These are phyloP conservation scores for Drosophila varians DNA, from an alignment of 1,140 invertebrate genomes.

Conservation along the genomic window DNA sequence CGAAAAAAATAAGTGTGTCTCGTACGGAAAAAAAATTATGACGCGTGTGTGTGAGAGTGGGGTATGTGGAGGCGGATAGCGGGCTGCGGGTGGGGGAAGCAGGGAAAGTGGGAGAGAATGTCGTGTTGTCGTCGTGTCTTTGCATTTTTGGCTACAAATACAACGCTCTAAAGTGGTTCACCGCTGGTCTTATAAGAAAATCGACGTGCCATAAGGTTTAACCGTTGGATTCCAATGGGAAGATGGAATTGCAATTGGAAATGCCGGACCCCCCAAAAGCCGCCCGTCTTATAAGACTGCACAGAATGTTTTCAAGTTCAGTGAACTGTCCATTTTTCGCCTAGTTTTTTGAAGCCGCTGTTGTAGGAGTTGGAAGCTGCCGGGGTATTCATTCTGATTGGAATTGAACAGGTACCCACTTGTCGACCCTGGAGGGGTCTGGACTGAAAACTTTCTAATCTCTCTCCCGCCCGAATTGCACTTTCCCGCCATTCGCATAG, in stretches of 20 bases:
- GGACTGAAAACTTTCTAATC: conserved; percentile 61
- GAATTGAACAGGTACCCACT: no score
- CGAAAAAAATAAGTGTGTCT: conserved; percentile 34
- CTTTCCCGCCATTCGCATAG: conserved; percentile 74
- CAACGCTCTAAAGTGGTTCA: conserved; percentile 28
- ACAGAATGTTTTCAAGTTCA: background rate
- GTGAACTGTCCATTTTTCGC: background rate
- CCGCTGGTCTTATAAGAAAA: conserved; percentile 30
- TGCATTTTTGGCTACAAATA: conserved; percentile 74
- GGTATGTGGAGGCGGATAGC: conserved; percentile 14
- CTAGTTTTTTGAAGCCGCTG: background rate
- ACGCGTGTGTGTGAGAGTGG: conserved; percentile 55
- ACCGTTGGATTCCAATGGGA: conserved; percentile 36
- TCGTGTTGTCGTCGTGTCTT: conserved; percentile 72
- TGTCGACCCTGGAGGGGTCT: no score
- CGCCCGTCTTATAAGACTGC: background rate
- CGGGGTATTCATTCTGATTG: no score
- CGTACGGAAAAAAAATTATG: conserved; percentile 36
- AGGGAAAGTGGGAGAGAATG: conserved; percentile 30
- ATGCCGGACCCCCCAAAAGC: background rate
- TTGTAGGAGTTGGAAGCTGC: background rate
- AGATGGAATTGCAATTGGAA: background rate
- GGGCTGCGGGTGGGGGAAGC: background rate
- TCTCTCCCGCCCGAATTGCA: conserved; percentile 65
- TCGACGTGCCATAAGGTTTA: conserved; percentile 24